These are phyloP conservation scores for Chelidonichthys spinosus DNA, from an alignment of 2,797 vertebrate species.

Conservation along the genomic window DNA sequence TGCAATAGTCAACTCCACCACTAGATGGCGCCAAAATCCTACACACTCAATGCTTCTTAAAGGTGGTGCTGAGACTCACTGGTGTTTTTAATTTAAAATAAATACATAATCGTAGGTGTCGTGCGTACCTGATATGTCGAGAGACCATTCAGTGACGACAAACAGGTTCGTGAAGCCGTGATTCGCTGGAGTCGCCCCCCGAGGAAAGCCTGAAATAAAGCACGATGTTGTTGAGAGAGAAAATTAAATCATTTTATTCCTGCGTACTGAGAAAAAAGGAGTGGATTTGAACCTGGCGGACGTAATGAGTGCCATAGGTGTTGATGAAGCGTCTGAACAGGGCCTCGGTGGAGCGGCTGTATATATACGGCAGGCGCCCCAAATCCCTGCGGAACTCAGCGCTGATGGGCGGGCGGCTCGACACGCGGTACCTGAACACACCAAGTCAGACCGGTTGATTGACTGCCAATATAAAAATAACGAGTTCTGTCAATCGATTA, in stretches of 20 bases:
- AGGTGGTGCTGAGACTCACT: too few species aligned
- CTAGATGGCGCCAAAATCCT: too few species aligned
- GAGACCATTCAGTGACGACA: conserved; percentile 40
- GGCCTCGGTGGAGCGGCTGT: neutral
- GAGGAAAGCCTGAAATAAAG: conserved; percentile 36
- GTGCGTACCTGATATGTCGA: conserved; percentile 11
- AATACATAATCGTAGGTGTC: neutral
- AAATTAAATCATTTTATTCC: neutral
- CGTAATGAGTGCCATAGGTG: neutral
- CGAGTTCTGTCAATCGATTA: too few species aligned
- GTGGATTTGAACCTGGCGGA: neutral
- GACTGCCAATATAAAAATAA: too few species aligned
- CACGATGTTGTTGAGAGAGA: neutral
- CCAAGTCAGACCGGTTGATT: neutral
- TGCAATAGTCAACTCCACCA: too few species aligned
- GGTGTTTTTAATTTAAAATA: too few species aligned
- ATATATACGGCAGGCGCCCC: neutral
- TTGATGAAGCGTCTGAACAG: neutral
- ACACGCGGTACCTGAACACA: neutral
- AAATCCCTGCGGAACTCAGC: neutral
- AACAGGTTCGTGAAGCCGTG: conserved; percentile 41
- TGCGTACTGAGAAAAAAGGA: neutral
- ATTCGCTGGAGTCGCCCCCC: conserved; percentile 47
- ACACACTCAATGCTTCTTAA: too few species aligned
- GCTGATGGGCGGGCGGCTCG: neutral